Conservation (phyloP, 37 sponge, comb jelly and placozoan species). For the Eunapius fragilis region DNA sequence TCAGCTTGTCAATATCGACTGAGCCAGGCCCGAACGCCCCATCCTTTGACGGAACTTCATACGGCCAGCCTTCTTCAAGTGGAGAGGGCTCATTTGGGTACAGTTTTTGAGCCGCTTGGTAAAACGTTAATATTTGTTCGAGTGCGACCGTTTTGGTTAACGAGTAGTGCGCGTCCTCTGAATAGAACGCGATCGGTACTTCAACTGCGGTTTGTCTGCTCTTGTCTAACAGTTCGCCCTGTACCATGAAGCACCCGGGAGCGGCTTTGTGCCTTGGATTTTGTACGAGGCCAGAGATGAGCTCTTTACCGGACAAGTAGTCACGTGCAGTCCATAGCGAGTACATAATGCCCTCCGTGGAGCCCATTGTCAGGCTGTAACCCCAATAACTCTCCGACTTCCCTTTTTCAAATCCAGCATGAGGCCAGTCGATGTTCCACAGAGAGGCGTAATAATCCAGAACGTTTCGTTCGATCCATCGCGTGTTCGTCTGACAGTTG, state of each 20-base stretch:
- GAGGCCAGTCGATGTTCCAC: constrained; percentile 42
- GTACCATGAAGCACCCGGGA: background rate
- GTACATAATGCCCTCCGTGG: constrained; percentile 25
- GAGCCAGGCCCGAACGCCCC: no score
- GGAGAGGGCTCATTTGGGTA: background rate
- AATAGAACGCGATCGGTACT: constrained; percentile 17
- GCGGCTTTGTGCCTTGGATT: no score
- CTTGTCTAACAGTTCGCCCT: background rate
- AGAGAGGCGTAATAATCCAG: constrained; percentile 40
- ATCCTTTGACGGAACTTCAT: constrained; percentile 3
- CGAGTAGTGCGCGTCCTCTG: constrained; percentile 25
- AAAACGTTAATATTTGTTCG: background rate
- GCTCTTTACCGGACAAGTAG: constrained; percentile 25
- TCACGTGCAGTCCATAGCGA: constrained; percentile 32
- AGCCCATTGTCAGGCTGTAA: constrained; percentile 23
- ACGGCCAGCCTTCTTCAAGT: background rate
- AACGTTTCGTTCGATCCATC: constrained; percentile 36
- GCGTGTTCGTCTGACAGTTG: background rate
- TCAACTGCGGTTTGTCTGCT: background rate
- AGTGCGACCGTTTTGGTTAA: background rate
- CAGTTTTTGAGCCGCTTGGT: background rate
- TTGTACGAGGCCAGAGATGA: background rate
- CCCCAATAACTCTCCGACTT: constrained; percentile 39
- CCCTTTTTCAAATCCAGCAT: background rate
- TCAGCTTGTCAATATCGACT: constrained; percentile 21